Percentiles rank a stretch among this genome's conserved stretches.
These are phyloP conservation scores for Tarsius wallacei DNA, from an alignment of 2,797 vertebrate genomes.

Conservation along the genomic window DNA sequence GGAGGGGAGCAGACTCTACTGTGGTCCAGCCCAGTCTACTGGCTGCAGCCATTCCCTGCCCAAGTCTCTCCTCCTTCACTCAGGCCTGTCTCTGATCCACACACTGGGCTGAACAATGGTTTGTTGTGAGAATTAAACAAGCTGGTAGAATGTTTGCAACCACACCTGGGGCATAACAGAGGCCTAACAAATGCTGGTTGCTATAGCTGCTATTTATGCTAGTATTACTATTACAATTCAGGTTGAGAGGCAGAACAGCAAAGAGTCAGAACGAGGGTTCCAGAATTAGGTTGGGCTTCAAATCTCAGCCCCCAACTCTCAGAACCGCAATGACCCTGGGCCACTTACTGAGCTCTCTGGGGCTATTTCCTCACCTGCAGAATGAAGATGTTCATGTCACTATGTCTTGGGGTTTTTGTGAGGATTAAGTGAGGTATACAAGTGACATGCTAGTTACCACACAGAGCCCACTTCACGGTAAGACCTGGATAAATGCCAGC, in stretches of 20 bases:
- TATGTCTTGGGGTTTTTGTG: neutral
- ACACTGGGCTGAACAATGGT: neutral
- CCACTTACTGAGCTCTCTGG: neutral
- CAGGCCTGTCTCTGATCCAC: neutral
- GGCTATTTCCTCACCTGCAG: neutral
- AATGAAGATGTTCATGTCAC: neutral
- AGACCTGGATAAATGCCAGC: fast-evolving
- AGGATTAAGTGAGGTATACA: fast-evolving
- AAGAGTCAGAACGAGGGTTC: neutral
- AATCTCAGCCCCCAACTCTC: neutral
- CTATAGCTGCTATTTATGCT: fast-evolving
- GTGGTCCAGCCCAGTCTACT: neutral
- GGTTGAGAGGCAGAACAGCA: neutral
- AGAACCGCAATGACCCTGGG: neutral
- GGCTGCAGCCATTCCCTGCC: neutral
- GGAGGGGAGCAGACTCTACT: neutral
- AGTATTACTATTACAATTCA: fast-evolving
- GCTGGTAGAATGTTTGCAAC: neutral
- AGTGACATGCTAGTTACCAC: fast-evolving
- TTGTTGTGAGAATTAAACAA: neutral
- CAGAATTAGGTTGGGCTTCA: neutral
- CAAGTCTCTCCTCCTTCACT: neutral
- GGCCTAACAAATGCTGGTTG: neutral
- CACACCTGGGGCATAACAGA: fast-evolving
- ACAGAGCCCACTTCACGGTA: fast-evolving